These are phyloP conservation scores for Cecidostiba fungosa DNA, from an alignment of 2,888 invertebrate genomes.

Conservation along the genomic window DNA sequence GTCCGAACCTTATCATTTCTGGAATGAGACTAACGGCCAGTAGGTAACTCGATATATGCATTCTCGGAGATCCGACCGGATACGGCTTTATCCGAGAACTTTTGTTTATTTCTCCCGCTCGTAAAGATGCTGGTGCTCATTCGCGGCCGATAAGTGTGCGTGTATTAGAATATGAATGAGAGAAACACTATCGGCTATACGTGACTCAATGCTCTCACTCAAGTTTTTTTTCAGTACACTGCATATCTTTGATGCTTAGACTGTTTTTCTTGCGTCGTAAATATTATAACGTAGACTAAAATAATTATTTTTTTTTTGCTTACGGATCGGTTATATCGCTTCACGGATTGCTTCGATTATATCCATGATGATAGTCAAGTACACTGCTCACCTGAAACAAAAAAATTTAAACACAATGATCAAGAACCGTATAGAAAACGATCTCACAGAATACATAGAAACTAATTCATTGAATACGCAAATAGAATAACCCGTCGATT, in stretches of 20 bases:
- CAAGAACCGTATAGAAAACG: background rate
- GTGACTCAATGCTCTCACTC: background rate
- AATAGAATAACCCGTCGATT: background rate
- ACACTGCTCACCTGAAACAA: background rate
- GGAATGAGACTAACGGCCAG: background rate
- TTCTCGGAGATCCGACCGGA: conserved; percentile 31
- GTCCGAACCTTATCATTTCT: background rate
- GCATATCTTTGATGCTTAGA: background rate
- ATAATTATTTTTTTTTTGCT: background rate
- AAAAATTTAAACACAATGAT: background rate
- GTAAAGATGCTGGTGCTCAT: background rate
- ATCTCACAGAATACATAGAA: background rate
- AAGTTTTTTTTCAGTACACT: background rate
- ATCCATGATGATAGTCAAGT: too few species aligned
- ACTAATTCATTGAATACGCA: conserved; percentile 1
- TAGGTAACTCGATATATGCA: conserved; percentile 27
- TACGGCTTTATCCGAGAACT: conserved; percentile 24
- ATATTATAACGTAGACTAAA: background rate
- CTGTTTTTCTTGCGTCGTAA: background rate
- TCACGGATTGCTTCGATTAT: background rate
- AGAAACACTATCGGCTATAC: conserved; percentile 1
- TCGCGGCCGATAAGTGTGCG: background rate
- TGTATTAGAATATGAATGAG: background rate
- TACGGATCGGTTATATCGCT: background rate
- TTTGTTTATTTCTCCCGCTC: conserved; percentile 19